Conservation (phyloP, 23 tunicate genomes). For the Halocynthia aurantium region DNA sequence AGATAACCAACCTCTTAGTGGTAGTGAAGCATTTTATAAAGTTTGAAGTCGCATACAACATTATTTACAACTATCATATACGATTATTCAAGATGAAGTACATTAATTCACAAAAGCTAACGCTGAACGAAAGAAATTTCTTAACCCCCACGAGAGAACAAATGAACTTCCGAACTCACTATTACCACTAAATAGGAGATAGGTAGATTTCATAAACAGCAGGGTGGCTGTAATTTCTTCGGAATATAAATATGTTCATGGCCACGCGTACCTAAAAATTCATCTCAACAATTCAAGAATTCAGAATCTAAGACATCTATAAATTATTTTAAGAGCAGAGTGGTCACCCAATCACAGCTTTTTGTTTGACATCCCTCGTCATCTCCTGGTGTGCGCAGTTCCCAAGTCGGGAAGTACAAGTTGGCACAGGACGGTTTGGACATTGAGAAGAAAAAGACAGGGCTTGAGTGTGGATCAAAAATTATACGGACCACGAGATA, state of each 20-base stretch:
- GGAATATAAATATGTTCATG: background rate
- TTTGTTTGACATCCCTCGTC: conserved; percentile 9
- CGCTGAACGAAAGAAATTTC: no score
- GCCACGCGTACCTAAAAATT: background rate
- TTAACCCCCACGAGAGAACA: no score
- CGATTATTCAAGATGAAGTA: no score
- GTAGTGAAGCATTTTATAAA: no score
- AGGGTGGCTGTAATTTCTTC: no score
- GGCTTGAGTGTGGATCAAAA: conserved; percentile 3
- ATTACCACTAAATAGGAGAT: no score
- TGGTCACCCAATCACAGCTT: conserved; percentile 5
- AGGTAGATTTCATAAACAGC: no score
- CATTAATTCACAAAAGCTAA: no score
- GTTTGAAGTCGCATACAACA: no score
- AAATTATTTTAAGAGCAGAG: background rate
- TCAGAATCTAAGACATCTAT: background rate
- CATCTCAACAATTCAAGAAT: background rate
- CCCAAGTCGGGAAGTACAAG: conserved; percentile 29
- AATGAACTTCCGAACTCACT: no score
- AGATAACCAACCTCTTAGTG: no score
- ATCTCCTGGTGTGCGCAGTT: conserved; percentile 17
- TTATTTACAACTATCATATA: no score
- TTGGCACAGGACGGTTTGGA: conserved; percentile 22
- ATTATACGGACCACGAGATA: background rate
- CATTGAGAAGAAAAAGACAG: conserved; percentile 7